These are phyloP conservation scores for Glaucidium brasilianum DNA, from an alignment of 2,113 vertebrate species.

Conservation along the genomic window DNA sequence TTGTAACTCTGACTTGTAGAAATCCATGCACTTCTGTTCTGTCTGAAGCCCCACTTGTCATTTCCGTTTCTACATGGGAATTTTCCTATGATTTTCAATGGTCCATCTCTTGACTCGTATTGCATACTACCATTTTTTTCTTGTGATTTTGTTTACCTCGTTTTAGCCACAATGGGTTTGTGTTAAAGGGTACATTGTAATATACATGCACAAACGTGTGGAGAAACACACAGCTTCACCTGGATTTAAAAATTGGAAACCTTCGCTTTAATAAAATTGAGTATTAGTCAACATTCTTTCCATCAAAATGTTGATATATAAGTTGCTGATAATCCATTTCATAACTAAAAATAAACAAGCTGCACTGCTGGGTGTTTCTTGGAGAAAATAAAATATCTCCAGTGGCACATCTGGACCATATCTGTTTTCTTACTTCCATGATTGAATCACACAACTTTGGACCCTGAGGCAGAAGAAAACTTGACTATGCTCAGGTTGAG, in stretches of 20 bases:
- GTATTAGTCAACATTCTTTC: neutral
- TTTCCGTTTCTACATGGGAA: neutral
- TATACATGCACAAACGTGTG: neutral
- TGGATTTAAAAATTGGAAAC: neutral
- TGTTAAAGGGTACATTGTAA: neutral
- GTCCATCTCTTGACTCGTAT: neutral
- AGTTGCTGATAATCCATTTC: rapidly evolving
- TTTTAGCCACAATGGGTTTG: neutral
- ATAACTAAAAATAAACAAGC: neutral
- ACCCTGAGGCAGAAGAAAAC: neutral
- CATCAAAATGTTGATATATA: neutral
- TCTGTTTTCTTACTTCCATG: neutral
- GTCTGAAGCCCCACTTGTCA: neutral
- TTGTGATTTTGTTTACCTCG: neutral
- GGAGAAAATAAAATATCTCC: neutral
- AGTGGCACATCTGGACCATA: neutral
- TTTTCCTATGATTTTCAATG: neutral
- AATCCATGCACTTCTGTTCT: neutral
- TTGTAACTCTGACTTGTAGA: rapidly evolving
- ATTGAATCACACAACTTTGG: neutral
- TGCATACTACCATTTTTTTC: neutral
- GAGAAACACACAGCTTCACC: neutral
- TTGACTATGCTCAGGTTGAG: neutral
- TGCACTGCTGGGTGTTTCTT: neutral
- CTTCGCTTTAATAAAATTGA: neutral